Evolutionary conservation across 2,888 invertebrate species (phyloP).

Genomic region (Eristalis pertinax): DNA sequence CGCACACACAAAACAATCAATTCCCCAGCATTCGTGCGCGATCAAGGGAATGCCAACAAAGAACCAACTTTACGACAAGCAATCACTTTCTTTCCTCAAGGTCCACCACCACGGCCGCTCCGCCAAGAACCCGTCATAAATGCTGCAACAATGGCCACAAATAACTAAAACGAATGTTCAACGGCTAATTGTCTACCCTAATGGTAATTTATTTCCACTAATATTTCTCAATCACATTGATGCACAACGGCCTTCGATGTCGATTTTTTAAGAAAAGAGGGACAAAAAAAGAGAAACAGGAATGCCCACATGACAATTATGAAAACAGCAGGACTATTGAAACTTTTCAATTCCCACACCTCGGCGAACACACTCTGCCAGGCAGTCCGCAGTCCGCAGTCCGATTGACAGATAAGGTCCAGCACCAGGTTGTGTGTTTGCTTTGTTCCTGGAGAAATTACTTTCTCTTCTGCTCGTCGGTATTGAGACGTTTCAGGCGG

Average conservation of each 20-base stretch:
- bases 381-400: too few species aligned
- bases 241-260: conserved; percentile 8
- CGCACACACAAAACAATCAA: neutral
- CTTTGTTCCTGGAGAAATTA: neutral
- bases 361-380: conserved; percentile 6
- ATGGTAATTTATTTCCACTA: conserved; percentile 57
- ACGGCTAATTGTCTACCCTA: conserved; percentile 51
- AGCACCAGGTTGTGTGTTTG: conserved; percentile 42
- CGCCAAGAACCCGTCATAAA: neutral
- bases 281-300: conserved; percentile 3
- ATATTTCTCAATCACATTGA: conserved; percentile 60
- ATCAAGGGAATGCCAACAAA: neutral
- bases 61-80: neutral
- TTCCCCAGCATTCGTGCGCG: neutral
- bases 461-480: neutral
- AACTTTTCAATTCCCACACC: conserved; percentile 63
- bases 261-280: neutral
- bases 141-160: neutral
- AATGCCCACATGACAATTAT: conserved; percentile 59
- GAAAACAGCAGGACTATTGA: conserved; percentile 52
- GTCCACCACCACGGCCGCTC: neutral
- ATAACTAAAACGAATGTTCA: neutral
- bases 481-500: conserved; percentile 41
- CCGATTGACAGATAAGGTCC: conserved; percentile 54
- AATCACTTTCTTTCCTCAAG: conserved; percentile 2